Base-by-base conservation (phyloP, 2,113 vertebrate species). In the Ovibos moschatus region DNA sequence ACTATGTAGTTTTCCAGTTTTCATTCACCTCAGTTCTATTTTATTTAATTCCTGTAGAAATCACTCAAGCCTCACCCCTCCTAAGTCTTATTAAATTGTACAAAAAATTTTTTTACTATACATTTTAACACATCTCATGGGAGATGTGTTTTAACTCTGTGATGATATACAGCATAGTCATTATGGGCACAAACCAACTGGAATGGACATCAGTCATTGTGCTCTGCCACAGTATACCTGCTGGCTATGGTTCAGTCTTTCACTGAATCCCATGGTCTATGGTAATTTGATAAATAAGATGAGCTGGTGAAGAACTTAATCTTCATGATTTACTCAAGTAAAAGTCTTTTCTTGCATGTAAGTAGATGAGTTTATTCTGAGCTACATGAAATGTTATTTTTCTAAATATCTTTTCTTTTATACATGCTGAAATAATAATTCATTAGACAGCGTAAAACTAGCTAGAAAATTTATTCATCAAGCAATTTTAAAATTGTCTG, bases 401-500 rank as follows among this genome's bases (percentile, higher is more conserved):
- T 30, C 76, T 64, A 76, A 9, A 43, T 7, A 5, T 85, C 51
- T 87, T 79, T 89, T 89, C 58, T 90, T 79, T 53, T 40, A 64
- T 55, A 33, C 17, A 6, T 91, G 14, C 7, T 53, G 21, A 71
- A 93, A 90, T 92, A n/a, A 4, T 78, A 91, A 88, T 91, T 81
- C n/a, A 50, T 64, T 93, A 96, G 11, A 47, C 78, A n/a, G 12
- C 53, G 6, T 76, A 85, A 92, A 98, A 86, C 36, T 50, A 86
- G 94, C 23, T 55, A 58, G 40, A 7, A 87, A 97, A 96, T 17
- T 79, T 94, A 57, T 85, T 27, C 45, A 88, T 94, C 7, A 15
- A 67, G 45, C 33, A 45, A 64, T 96, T 91, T 97, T 50, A 88
- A 97, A 97, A 86, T 92, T 96, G 36, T 94, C 97, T 89, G 79